Conservation (phyloP, 2,797 vertebrate species). For the Champsocephalus esox region DNA sequence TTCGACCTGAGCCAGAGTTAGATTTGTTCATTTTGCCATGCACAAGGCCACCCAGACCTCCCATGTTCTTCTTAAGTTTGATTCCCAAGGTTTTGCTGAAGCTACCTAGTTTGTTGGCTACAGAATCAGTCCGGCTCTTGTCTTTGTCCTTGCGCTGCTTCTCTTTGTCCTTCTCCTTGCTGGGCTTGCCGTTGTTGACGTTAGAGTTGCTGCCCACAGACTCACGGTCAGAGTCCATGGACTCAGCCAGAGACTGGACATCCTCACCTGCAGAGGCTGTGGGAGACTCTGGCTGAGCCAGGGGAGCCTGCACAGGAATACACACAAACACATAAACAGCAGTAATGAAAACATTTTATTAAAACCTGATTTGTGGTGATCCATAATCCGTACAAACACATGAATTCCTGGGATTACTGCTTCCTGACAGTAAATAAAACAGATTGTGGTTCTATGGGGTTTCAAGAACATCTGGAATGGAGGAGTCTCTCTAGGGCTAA, state of each 20-base stretch:
- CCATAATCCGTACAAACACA: slow-evolving; percentile 34
- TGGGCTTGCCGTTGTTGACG: slow-evolving; percentile 91
- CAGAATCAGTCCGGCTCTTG: slow-evolving; percentile 94
- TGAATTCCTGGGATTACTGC: slow-evolving; percentile 32
- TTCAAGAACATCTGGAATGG: slow-evolving; percentile 60
- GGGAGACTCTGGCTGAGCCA: slow-evolving; percentile 98
- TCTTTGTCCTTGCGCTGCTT: slow-evolving; percentile 98
- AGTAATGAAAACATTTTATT: slow-evolving; percentile 8
- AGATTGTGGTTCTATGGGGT: slow-evolving; percentile 38
- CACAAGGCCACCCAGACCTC: slow-evolving; percentile 95
- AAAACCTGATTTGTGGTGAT: slow-evolving; percentile 6
- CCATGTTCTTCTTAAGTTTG: slow-evolving; percentile 99
- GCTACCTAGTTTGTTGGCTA: slow-evolving; percentile 98
- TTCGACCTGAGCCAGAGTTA: slow-evolving; percentile 87
- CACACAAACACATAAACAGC: slow-evolving; percentile 23
- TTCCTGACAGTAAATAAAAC: slow-evolving; percentile 55
- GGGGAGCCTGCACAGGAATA: slow-evolving; percentile 88
- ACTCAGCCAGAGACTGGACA: slow-evolving; percentile 96
- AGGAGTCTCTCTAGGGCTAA: slow-evolving; percentile 27
- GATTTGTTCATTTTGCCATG: slow-evolving; percentile 96
- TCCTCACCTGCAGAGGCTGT: slow-evolving; percentile 97
- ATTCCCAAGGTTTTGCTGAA: slow-evolving; percentile 98
- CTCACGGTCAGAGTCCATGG: slow-evolving; percentile 97
- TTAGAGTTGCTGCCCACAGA: slow-evolving; percentile 98
- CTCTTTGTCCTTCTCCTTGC: slow-evolving; percentile 96